Evolutionary conservation across 2,113 vertebrate species (phyloP).

Genomic region (Oryzias celebensis): DNA sequence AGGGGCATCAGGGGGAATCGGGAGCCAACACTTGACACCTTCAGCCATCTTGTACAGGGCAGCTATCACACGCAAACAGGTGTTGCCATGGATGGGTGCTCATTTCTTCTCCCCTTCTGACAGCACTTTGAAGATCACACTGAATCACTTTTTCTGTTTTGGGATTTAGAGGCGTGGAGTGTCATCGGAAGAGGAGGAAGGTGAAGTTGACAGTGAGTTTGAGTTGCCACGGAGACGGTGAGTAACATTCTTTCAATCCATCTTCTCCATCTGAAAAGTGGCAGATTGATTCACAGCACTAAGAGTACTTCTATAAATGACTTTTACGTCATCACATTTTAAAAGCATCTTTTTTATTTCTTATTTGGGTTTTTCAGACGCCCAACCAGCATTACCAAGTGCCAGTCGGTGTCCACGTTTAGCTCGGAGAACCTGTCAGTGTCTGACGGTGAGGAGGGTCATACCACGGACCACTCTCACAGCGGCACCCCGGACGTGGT

Average conservation of each 20-base stretch:
- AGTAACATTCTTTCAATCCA: constrained; percentile 50
- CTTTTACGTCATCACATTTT: neutral
- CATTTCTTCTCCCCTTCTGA: neutral
- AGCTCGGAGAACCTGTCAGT: constrained; percentile 91
- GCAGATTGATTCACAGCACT: constrained; percentile 18
- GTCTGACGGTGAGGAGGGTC: constrained; percentile 90
- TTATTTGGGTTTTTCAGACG: constrained; percentile 65
- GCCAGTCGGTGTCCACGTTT: constrained; percentile 90
- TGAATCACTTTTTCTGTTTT: constrained; percentile 20
- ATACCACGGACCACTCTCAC: constrained; percentile 89
- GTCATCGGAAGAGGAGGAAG: constrained; percentile 93
- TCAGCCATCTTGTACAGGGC: constrained; percentile 91
- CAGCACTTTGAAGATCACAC: constrained; percentile 9
- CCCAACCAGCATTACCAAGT: constrained; percentile 84
- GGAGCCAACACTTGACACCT: constrained; percentile 82
- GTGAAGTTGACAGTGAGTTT: constrained; percentile 93
- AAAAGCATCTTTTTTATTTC: neutral
- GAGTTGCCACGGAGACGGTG: constrained; percentile 89
- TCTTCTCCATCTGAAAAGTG: constrained; percentile 23
- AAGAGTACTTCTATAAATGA: constrained; percentile 4
- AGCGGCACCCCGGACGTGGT: constrained; percentile 90
- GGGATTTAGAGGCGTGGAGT: constrained; percentile 85
- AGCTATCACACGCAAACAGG: constrained; percentile 92
- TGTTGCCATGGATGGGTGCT: constrained; percentile 32
- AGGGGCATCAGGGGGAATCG: constrained; percentile 77